Base-by-base conservation (phyloP, 2,113 vertebrate species). In the Phaethornis superciliosus region DNA sequence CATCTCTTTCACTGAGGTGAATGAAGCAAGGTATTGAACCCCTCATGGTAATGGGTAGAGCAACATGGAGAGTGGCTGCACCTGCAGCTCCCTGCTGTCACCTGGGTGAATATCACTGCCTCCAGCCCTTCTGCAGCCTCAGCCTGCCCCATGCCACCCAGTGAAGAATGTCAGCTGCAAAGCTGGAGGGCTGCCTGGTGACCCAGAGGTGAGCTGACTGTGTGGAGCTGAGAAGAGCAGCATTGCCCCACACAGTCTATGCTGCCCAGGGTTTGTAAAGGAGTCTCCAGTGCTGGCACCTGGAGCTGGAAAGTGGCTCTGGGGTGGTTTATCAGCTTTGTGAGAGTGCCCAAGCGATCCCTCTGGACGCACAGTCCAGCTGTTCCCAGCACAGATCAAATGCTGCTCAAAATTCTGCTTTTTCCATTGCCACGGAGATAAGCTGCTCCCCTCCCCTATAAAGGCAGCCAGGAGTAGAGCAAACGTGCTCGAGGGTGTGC, bases 401-500 rank as follows among this genome's bases (percentile, higher is more conserved):
- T 1, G 1, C 40, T n/a, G 20, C 51, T 54, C 77, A 74, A 63
- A 92, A n/a, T 60, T 37, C 47, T 81, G 47, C 59, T 89, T 96
- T 96, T 96, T 95, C 93, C 95, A 95, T 59, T 2, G 0, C 32
- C 13, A 3, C 23, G 23, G 56, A 95, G 95, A 95, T 97, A 96
- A 95, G 87, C 47, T 0, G 0, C 5, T 82, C 51, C 59, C 32
- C 7, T 85, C 14, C 18, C 7, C 11, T 91, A 94, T 95, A 94
- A 97, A 94, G 27, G 84, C 52, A 68, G 46, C n/a, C 35, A 9
- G 0, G 1, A 56, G 46, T 1, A 0, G 56, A 78, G 60, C 0
- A 0, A 0, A 92, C 58, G 44, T 32, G 21, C 10, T 8, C 0
- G 0, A 75, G 44, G 1, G 3, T 1, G 1, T 33, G 30, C 8